Evolutionary conservation across 2,113 vertebrate genomes (phyloP), one percentile per base, ranked within the genome.

Genomic region (Emydura subglobosa): DNA sequence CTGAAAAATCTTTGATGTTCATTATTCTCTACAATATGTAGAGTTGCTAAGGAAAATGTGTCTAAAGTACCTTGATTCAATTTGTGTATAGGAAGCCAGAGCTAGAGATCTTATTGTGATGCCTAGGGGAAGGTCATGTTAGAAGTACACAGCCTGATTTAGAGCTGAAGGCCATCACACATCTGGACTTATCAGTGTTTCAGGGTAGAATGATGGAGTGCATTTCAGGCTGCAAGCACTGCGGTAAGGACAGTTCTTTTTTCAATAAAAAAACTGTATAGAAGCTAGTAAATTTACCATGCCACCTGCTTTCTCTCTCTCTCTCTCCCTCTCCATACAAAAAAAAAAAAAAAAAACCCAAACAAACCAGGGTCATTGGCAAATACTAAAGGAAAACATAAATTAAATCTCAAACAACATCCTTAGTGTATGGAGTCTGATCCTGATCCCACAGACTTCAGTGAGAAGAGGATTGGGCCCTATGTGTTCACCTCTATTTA

Each of bases 41-140:
- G 82, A 97, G 53, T 29, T 76, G 10, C 17, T 42, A 79, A 94
- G 65, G 4, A 91, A 96, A 55, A 85, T 3, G 2, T 55, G 3
- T 78, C 22, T 85, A 27, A 90, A 93, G 13, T 42, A 68, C 11
- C 49, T 89, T 86, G 12, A 79, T 83, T 94, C 49, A 79, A 49
- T 91, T 91, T 95, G 53, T 83, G 4, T 1, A 1, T 29, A 61
- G 19, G 51, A 91, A 96, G 44, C 72, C 68, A 86, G 53, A 92
- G 47, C 25, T 4, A n/a, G 50, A 74, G 39, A 7, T 86, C 57
- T 83, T 82, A 16, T 12, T 83, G 54, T 29, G 74, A 10, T 81
- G 81, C 92, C 89, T 59, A 49, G 16, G 93, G 97, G 94, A 97
- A 98, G 93, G 93, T 97, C 87, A n/a, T 49, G 44, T 42, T 86